Percentiles rank a stretch among this genome's conserved stretches.
Evolutionary conservation across 2,888 invertebrate species (phyloP).

Genomic region (Marasmarcha lunaedactyla): DNA sequence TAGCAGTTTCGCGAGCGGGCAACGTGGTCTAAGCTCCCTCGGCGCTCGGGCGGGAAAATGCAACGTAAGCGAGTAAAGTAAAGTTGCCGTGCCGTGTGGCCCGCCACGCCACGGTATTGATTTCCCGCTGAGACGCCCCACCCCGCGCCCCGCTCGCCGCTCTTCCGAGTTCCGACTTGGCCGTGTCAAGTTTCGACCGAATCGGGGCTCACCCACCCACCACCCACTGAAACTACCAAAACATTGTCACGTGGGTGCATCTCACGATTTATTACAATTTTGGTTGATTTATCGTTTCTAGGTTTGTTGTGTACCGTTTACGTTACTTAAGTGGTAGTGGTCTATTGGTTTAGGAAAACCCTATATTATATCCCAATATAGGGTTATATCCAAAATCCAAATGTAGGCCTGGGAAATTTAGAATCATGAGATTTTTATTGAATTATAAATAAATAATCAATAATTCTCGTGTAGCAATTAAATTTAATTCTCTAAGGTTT

Average conservation of each 20-base stretch:
- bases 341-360: too few relatives aligned
- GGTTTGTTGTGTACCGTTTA: too few relatives aligned
- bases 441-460: too few relatives aligned
- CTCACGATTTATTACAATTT: constrained; percentile 1
- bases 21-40: neutral
- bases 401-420: too few relatives aligned
- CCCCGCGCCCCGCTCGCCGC: constrained; percentile 13
- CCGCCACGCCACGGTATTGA: constrained; percentile 34
- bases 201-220: constrained; percentile 18
- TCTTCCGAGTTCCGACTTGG: constrained; percentile 7
- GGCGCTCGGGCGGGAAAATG: constrained; percentile 2
- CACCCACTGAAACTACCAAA: constrained; percentile 25
- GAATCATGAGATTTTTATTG: too few relatives aligned
- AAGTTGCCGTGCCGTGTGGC: constrained; percentile 5
- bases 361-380: too few relatives aligned
- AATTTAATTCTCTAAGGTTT: too few relatives aligned
- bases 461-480: too few relatives aligned
- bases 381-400: too few relatives aligned
- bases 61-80: constrained; percentile 8
- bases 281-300: too few relatives aligned
- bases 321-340: too few relatives aligned
- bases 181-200: neutral
- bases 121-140: constrained; percentile 30
- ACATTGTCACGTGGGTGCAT: constrained; percentile 31
- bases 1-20: too few relatives aligned